phyloP scores from a whole-genome alignment of 2,113 vertebrate species.

The Sarotherodon lohbergeri region DNA sequence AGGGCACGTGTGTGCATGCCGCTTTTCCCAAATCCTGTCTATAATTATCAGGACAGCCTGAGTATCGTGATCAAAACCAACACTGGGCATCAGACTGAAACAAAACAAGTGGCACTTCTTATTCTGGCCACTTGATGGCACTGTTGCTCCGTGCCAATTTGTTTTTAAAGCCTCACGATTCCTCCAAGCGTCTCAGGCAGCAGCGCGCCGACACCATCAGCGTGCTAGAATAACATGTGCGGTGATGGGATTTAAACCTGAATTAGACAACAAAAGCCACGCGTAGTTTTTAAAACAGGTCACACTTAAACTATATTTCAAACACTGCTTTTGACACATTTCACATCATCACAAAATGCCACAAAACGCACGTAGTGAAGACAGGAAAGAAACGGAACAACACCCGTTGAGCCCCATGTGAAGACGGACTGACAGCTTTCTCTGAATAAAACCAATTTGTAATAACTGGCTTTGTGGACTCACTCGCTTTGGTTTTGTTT shows the following conservation, averaged over 20 bases:
- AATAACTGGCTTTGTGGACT: not conserved
- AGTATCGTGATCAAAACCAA: constrained; percentile 38
- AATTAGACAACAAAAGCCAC: constrained; percentile 35
- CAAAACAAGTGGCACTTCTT: constrained; percentile 34
- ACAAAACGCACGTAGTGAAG: not conserved
- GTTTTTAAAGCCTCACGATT: not conserved
- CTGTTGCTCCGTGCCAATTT: constrained; percentile 70
- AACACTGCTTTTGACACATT: not conserved
- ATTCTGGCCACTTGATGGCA: constrained; percentile 81
- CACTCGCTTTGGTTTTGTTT: not conserved
- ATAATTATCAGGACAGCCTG: constrained; percentile 1
- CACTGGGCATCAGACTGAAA: not conserved
- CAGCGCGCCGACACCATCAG: not conserved
- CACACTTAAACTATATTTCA: constrained; percentile 4
- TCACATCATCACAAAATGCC: not conserved
- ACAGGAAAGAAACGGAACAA: not conserved
- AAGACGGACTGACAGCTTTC: not conserved
- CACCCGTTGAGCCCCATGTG: not conserved
- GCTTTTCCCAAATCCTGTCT: not conserved
- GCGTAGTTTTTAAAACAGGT: constrained; percentile 4
- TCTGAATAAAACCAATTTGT: not conserved
- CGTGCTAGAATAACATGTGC: constrained; percentile 27
- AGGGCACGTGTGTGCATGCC: not conserved
- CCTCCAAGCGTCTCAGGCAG: not conserved
- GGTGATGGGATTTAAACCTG: constrained; percentile 38